Evolutionary conservation across 2,797 vertebrate genomes (phyloP), one percentile per base, ranked within the genome.

Genomic region (Phoeniculus purpureus): DNA sequence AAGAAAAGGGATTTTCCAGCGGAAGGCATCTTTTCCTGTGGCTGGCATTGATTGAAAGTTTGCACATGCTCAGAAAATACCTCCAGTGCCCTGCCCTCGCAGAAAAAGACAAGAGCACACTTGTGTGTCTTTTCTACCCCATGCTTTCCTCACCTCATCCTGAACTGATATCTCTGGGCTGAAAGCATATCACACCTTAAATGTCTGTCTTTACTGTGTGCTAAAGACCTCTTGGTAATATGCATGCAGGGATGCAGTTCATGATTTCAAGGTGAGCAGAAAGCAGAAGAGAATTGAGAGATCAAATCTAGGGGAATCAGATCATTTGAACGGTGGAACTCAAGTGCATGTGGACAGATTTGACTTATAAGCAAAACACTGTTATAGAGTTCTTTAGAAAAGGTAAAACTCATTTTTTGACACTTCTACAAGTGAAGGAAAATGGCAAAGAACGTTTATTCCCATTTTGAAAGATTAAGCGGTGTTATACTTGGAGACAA

Each of bases 401-500:
- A 93, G 81, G 71, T 55, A 86, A 92, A 31, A 80, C 17, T 31
- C 6, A 3, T 79, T 90, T 78, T 94, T 88, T 59, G 61, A 29
- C 32, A 26, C 75, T 70, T 19, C 15, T 71, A 67, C 54, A 91
- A 93, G 89, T 79, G 25, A 85, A 82, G 40, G 21, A 58, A 89
- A 83, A 52, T 71, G 25, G 12, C 23, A 56, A 58, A 81, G 25
- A 66, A 9, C 14, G 29, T 51, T 64, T 81, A 71, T 71, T 71
- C 15, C 9, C 22, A 40, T 70, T 91, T 91, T 15, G 75, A 89
- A 71, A 71, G 85, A 51, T 74, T 89, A 62, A 83, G 51, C 58
- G 16, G 3, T 91, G 55, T 95, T 87, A 68, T 94, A 26, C 59
- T 93, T 94, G 92, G 90, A 92, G 55, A 55, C n/a, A 90, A 59